Evolutionary conservation across 2,797 vertebrate genomes (phyloP).

Genomic region (Enteromius argenteus): DNA sequence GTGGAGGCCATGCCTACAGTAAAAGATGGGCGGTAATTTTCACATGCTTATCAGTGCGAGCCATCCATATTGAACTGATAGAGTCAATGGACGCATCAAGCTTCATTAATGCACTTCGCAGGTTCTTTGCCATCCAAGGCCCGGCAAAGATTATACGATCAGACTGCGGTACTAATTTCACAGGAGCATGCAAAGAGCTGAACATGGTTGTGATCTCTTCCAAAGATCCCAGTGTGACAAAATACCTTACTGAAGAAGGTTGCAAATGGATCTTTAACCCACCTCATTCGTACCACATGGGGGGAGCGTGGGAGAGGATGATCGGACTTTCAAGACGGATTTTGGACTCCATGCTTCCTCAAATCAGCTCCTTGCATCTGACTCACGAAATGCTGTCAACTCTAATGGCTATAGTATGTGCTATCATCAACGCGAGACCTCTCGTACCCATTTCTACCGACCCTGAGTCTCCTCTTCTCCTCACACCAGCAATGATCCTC

Average conservation of each 20-base stretch:
- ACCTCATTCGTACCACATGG: background rate
- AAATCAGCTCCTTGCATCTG: too few species aligned
- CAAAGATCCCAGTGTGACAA: too few species aligned
- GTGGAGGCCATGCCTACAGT: background rate
- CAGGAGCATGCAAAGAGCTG: conserved; percentile 37
- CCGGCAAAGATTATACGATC: conserved; percentile 10
- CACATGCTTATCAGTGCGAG: background rate
- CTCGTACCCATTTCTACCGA: background rate
- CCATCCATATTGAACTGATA: conserved; percentile 17
- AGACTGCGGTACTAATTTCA: conserved; percentile 42
- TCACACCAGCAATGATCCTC: conserved; percentile 17
- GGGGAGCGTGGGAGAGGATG: background rate
- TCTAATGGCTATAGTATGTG: background rate
- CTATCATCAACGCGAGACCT: background rate
- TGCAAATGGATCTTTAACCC: conserved; percentile 8
- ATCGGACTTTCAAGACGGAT: background rate
- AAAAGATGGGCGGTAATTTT: too few species aligned
- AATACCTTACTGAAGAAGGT: too few species aligned
- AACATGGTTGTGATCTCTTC: background rate
- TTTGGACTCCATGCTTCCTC: conserved; percentile 1
- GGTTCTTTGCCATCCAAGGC: conserved; percentile 13
- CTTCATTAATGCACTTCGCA: conserved; percentile 34
- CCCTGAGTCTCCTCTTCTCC: background rate
- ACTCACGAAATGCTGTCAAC: too few species aligned
- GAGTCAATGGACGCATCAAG: conserved; percentile 11